Base-by-base conservation (phyloP, 1,140 invertebrate species). In the Heliconius himera region DNA sequence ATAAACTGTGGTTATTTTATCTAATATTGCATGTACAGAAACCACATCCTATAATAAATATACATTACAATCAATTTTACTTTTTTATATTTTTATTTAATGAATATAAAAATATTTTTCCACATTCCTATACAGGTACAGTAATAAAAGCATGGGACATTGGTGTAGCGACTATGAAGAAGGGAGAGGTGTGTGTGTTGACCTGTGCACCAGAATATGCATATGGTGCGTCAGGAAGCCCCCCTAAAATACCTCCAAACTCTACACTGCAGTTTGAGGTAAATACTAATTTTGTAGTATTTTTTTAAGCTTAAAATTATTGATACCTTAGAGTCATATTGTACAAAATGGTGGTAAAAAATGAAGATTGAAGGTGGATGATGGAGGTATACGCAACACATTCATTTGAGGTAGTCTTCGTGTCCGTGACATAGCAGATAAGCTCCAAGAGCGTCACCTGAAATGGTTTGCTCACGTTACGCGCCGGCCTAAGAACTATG, bases 111-210 rank as follows among this genome's bases (percentile, higher is more conserved):
- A 46, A 46, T 46, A 46, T 46, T 46, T 46, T 46, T 16, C 0
- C 11, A 41, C 41, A 46, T 3, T 46, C 13, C 41, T 66, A 82
- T 80, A 33, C 82, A 92, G 90, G 85, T 1, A 71, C 73, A 49
- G 90, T 94, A 38, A 92, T 99, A 79, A 98, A 98, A 95, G 99
- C 96, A 94, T 99, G 99, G 97, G 99, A 99, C 89, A 96, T 98
- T 82, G 99, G 98, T 74, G 97, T 99, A 8, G 97, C 97, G 0
- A 98, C 97, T 0, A 99, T 99, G 99, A 98, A 97, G 93, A 97
- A 97, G 86, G 98, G 98, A 0, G 99, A 99, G 94, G 93, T 97
- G 46, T 97, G 97, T 60, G 94, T 96, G 46, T 93, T 99, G n/a
- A 98, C 96, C 2, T 99, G 98, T 95, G 96, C 96, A 81, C 95